Base-by-base conservation (phyloP, 2,888 invertebrate species). In the Cephus nigrinus region DNA sequence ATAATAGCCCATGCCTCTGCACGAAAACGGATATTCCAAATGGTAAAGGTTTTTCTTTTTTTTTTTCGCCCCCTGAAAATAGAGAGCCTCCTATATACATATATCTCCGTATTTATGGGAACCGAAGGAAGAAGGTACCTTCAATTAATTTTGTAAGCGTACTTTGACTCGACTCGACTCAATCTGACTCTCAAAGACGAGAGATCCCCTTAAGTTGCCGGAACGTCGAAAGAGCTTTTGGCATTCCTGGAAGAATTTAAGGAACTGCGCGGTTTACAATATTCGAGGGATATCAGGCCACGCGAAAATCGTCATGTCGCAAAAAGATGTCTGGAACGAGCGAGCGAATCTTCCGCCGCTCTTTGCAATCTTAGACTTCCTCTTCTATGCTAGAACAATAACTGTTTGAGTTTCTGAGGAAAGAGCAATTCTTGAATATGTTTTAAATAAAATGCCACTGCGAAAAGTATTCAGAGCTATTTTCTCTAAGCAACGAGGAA, bases 1-100 rank as follows among this genome's bases (percentile, higher is more conserved):
- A 74, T 77, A 77, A 77, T 74, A 74, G 74, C 11, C 12, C 31
- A 32, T 71, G 31, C 31, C 71, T 71, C 71, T 31, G 71, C 23
- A 32, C 12, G 71, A 9, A 12, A 30, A 9, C 12, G 30, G 31
- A 71, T 71, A 31, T 32, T 71, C 71, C 31, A 71, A 71, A 32
- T 71, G 71, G 71, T 32, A 32, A 71, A 30, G 31, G 31, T 30
- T 32, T 15, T 15, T 15, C 31, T 12, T 23, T 35, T 35, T 35
- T 11, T 23, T 40, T 15, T 31, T 31, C 31, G 31, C 31, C 15
- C 5, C 15, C 23, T 23, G 9, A 23, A 55, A 55, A 23, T 4
- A 55, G 9, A 9, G 15, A 55, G 55, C 55, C 71, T 31, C 31
- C 31, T 32, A 32, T 69, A 31, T 71, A 32, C 23, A 31, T 31